These are phyloP conservation scores for Linurgus olivaceus DNA, from an alignment of 2,797 vertebrate species.

Conservation along the genomic window DNA sequence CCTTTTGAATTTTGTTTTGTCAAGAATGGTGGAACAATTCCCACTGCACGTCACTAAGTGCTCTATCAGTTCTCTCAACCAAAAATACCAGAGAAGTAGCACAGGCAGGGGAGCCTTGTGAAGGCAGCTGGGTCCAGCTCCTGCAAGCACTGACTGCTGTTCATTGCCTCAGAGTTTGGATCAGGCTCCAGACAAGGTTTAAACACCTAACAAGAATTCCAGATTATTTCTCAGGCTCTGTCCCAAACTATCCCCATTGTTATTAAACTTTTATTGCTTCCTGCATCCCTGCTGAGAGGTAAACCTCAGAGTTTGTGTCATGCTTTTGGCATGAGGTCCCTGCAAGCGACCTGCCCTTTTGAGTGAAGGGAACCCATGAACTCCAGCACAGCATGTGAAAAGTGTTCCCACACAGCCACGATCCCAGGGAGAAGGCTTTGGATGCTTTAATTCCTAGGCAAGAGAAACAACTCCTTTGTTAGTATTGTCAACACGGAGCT, in stretches of 20 bases:
- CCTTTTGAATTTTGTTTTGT: background rate
- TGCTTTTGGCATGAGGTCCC: conserved; percentile 1
- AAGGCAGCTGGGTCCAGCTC: background rate
- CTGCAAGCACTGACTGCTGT: background rate
- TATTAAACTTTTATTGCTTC: conserved; percentile 37
- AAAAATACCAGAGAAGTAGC: background rate
- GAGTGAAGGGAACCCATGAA: conserved; percentile 10
- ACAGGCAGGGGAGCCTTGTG: background rate
- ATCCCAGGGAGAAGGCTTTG: background rate
- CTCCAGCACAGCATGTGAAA: conserved; percentile 1
- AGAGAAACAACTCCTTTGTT: conserved; percentile 51
- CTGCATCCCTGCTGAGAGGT: conserved; percentile 16
- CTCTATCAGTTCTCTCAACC: background rate
- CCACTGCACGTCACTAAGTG: background rate
- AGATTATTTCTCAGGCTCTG: conserved; percentile 7
- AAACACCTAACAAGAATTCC: background rate
- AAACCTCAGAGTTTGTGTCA: background rate
- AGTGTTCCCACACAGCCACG: background rate
- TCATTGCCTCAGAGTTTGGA: background rate
- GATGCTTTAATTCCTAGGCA: conserved; percentile 11
- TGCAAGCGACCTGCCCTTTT: background rate
- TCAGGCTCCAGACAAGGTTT: background rate
- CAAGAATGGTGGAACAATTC: background rate
- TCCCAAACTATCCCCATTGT: background rate
- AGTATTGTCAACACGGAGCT: background rate